Conservation (phyloP, 2,888 invertebrate genomes). For the Melitaea athalia region DNA sequence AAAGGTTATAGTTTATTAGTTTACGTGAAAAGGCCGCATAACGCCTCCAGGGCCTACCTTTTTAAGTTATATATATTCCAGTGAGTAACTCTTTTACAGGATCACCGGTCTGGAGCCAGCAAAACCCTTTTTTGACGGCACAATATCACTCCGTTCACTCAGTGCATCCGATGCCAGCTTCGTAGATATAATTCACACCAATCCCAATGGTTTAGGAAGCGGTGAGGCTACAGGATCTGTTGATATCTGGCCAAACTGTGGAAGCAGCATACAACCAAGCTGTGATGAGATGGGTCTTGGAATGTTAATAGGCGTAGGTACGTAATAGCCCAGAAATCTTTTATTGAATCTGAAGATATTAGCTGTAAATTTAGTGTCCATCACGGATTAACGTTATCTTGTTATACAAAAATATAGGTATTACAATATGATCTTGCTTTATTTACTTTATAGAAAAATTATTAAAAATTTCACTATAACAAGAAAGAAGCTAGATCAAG, state of each 20-base stretch:
- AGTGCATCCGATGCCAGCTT: slow-evolving; percentile 63
- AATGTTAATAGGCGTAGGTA: not conserved
- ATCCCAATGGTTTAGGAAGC: slow-evolving; percentile 72
- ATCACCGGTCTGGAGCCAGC: slow-evolving; percentile 78
- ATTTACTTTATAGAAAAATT: too few relatives aligned
- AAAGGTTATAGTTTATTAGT: too few relatives aligned
- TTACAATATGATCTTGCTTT: too few relatives aligned
- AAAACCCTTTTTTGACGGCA: slow-evolving; percentile 64
- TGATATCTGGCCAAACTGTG: slow-evolving; percentile 75
- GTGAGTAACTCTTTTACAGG: slow-evolving; percentile 53
- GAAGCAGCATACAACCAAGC: slow-evolving; percentile 71
- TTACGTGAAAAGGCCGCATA: too few relatives aligned
- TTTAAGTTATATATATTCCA: not conserved
- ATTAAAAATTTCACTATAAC: too few relatives aligned
- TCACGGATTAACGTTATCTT: too few relatives aligned
- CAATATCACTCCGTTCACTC: slow-evolving; percentile 43
- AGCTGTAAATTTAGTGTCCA: too few relatives aligned
- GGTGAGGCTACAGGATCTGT: slow-evolving; percentile 61
- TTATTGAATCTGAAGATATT: too few relatives aligned
- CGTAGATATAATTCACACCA: slow-evolving; percentile 83
- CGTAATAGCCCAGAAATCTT: too few relatives aligned
- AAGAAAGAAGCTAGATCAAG: too few relatives aligned
- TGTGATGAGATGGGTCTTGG: slow-evolving; percentile 56
- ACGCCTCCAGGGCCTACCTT: too few relatives aligned
- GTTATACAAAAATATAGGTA: too few relatives aligned